Percentiles rank a stretch among this genome's conserved stretches.
These are phyloP conservation scores for Heliconius sara DNA, from an alignment of 2,888 invertebrate species.

Conservation along the genomic window DNA sequence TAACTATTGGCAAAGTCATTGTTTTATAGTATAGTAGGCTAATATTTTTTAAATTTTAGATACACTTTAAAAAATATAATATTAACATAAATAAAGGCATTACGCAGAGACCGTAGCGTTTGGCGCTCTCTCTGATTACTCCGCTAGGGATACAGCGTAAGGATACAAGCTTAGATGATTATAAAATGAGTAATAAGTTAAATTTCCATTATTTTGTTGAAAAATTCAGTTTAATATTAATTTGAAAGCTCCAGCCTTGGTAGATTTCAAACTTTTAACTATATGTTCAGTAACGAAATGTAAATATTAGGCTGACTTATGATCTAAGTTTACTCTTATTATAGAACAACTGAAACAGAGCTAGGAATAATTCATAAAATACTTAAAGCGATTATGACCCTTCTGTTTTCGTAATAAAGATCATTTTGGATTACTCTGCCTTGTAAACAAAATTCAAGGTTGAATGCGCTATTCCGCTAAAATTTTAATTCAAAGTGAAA, in stretches of 20 bases:
- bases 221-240: neutral
- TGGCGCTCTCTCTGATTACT: too few relatives aligned
- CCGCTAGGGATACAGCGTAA: too few relatives aligned
- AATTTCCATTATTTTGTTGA: neutral
- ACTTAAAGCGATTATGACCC: neutral
- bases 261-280: conserved; percentile 24
- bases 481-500: neutral
- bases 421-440: neutral
- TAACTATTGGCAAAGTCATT: neutral
- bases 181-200: neutral
- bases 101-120: too few relatives aligned
- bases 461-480: conserved; percentile 27
- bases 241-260: neutral
- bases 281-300: conserved; percentile 33
- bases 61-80: neutral
- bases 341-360: conserved; percentile 24
- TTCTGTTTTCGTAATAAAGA: neutral
- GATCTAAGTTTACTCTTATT: conserved; percentile 24
- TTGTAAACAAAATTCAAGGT: conserved; percentile 27
- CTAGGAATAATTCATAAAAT: conserved; percentile 20
- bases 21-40: too few relatives aligned
- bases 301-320: conserved; percentile 32
- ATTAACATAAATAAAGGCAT: too few relatives aligned
- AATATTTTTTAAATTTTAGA: neutral
- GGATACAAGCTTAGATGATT: neutral